These are phyloP conservation scores for Sisor rabdophorus DNA, from an alignment of 2,113 vertebrate genomes.

Conservation along the genomic window DNA sequence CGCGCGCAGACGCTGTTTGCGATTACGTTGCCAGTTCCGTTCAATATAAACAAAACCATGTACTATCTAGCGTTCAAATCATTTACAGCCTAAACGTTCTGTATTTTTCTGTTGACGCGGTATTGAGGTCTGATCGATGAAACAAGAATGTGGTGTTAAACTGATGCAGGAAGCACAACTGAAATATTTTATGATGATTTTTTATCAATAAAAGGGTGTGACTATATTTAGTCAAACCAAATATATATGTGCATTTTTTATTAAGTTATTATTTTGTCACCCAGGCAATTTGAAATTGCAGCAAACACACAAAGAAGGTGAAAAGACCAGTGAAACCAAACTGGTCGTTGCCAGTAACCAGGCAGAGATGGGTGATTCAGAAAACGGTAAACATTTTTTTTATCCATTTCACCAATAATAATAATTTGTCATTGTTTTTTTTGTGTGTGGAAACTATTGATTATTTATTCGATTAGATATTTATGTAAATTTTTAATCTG, in stretches of 20 bases:
- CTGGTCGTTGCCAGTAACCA: slow-evolving; percentile 43
- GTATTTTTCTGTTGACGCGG: too few species aligned
- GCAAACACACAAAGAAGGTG: slow-evolving; percentile 16
- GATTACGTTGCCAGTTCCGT: neutral
- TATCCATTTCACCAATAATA: neutral
- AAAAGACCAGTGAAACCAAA: slow-evolving; percentile 54
- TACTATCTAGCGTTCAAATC: too few species aligned
- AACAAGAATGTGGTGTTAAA: neutral
- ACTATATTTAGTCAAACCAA: neutral
- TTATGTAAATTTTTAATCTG: slow-evolving; percentile 40
- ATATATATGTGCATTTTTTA: neutral
- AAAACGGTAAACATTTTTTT: slow-evolving; percentile 65
- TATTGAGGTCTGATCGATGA: too few species aligned
- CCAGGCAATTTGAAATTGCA: slow-evolving; percentile 6
- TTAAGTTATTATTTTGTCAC: slow-evolving; percentile 11
- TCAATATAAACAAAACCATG: neutral
- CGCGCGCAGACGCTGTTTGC: neutral
- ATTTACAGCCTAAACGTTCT: too few species aligned
- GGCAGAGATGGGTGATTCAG: slow-evolving; percentile 74
- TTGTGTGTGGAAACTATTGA: neutral
- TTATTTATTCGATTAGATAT: neutral
- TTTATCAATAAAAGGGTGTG: neutral
- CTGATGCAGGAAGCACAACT: neutral
- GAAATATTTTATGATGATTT: neutral
- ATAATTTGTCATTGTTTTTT: too few species aligned